Evolutionary conservation across 1,140 invertebrate species (phyloP), one percentile per base, ranked within the genome.

Genomic region (Aplysia californica): DNA sequence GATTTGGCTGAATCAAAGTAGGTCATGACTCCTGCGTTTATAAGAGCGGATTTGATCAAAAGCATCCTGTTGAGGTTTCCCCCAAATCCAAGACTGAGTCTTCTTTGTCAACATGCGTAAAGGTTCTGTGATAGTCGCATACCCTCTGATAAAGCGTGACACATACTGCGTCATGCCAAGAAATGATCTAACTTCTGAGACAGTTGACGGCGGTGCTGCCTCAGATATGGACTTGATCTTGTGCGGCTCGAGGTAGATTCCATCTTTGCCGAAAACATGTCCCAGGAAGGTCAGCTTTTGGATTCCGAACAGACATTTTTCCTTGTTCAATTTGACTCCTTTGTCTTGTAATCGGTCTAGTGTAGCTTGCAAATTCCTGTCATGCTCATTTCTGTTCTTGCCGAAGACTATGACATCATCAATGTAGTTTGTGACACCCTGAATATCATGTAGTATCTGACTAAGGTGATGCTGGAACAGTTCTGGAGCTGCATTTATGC

Each of bases 151-250:
- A 44, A 83, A 82, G 61, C 76, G 56, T 31, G 73, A 73, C 0
- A 78, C 35, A 36, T 80, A 80, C 26, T 79, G 82, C 36, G 77
- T 58, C 72, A 84, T 78, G 3, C 79, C 78, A 3, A 82, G 58
- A 56, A 84, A 83, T 56, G 71, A 73, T 50, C 74, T 31, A n/a
- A 84, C 3, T 76, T 83, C 82, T 23, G 65, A 26, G 3, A 69
- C 66, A 23, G 79, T 78, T 26, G 39, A 79, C 20, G 77, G 79
- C 18, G 1, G 3, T 18, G 65, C 15, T n/a, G 67, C 33, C 10
- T 76, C 64, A 18, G 68, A 56, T n/a, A 91, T 87, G n/a, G 85
- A 84, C 31, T 83, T 70, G 0, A 91, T 75, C 73, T 90, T 90
- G 4, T 78, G 61, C 15, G 68, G 59, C 38, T 80, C 77, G 29